These are phyloP conservation scores for Tamias sibiricus DNA, from an alignment of 2,113 vertebrate species.

Conservation along the genomic window DNA sequence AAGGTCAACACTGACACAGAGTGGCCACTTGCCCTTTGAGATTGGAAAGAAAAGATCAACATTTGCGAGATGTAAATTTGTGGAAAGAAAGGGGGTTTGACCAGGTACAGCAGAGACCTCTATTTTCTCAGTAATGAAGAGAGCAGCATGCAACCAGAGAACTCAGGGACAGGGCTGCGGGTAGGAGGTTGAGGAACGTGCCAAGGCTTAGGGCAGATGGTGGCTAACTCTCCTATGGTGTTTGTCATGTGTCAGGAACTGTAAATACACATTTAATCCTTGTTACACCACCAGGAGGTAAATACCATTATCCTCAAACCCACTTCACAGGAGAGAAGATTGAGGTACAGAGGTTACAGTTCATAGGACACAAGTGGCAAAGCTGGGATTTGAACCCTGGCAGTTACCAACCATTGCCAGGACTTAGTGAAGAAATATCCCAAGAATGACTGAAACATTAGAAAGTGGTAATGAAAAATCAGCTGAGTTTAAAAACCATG, in stretches of 20 bases:
- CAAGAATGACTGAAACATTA: neutral
- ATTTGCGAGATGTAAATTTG: neutral
- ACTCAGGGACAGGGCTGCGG: rapidly evolving
- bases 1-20: neutral
- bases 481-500: neutral
- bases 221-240: neutral
- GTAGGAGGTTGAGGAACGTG: rapidly evolving
- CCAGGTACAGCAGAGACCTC: neutral
- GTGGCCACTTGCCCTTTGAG: neutral
- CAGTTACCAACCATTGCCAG: neutral
- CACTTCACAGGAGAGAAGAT: neutral
- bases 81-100: neutral
- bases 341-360: neutral
- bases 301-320: neutral
- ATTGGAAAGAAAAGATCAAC: neutral
- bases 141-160: neutral
- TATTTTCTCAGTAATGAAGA: neutral
- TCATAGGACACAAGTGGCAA: neutral
- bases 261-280: neutral
- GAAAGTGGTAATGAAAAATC: neutral
- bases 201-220: neutral
- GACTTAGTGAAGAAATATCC: neutral
- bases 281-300: neutral
- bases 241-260: neutral
- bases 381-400: neutral